A percentile compares a stretch with the other conserved stretches of the same genome.
phyloP scores from a whole-genome alignment of 2,113 vertebrate species.

The Colossoma macropomum region DNA sequence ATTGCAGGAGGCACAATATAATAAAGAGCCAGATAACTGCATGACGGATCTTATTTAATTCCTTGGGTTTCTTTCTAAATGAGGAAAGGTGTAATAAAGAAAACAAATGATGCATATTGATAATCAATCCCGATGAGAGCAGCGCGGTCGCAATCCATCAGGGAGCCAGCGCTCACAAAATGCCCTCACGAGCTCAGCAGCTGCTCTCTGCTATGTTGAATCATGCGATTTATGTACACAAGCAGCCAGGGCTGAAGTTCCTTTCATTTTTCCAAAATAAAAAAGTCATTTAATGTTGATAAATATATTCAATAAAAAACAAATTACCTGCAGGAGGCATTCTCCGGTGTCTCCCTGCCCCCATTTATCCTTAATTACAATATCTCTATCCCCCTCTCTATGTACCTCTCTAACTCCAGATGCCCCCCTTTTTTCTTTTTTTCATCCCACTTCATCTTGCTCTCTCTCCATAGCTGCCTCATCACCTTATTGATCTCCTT shows the following conservation, averaged over 20 bases:
- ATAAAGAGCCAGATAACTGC: slow-evolving; percentile 38
- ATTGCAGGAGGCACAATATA: slow-evolving; percentile 12
- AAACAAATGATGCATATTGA: slow-evolving; percentile 60
- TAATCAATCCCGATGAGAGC: slow-evolving; percentile 61
- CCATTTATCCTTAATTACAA: slow-evolving; percentile 65
- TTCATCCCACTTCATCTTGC: neutral
- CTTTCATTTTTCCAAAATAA: slow-evolving; percentile 59
- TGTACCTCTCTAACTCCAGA: slow-evolving; percentile 24
- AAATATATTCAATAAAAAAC: slow-evolving; percentile 70
- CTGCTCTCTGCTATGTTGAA: slow-evolving; percentile 53
- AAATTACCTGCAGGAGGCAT: slow-evolving; percentile 60
- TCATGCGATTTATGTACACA: slow-evolving; percentile 42
- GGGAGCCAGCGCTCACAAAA: slow-evolving; percentile 26
- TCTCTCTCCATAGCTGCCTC: slow-evolving; percentile 38
- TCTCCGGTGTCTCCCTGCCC: slow-evolving; percentile 53
- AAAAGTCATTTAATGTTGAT: slow-evolving; percentile 68
- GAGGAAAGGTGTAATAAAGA: slow-evolving; percentile 58
- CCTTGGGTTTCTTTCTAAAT: slow-evolving; percentile 48
- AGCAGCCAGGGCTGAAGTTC: slow-evolving; percentile 47
- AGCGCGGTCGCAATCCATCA: slow-evolving; percentile 48
- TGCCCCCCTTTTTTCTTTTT: neutral
- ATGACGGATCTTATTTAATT: slow-evolving; percentile 54
- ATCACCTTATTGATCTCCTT: slow-evolving; percentile 61
- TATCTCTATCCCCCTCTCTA: slow-evolving; percentile 39
- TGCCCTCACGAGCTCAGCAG: slow-evolving; percentile 47